Conservation (phyloP, 2,113 vertebrate genomes). For the Lepidothrix coronata region DNA sequence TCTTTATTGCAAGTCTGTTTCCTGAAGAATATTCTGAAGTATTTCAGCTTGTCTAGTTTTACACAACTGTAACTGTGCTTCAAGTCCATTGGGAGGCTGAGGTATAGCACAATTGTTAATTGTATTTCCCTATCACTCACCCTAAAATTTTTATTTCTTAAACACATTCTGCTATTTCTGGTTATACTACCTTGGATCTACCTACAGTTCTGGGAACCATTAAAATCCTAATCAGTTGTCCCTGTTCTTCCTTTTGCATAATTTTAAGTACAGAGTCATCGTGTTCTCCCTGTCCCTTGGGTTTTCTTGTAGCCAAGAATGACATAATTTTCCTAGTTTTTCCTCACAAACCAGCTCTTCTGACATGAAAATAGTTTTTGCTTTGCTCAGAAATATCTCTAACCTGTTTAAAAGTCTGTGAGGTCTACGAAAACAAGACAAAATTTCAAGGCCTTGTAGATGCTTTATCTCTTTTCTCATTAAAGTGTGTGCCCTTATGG, state of each 20-base stretch:
- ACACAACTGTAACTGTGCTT: neutral
- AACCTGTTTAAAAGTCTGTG: neutral
- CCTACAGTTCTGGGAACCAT: neutral
- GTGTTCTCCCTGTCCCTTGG: neutral
- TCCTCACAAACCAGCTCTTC: neutral
- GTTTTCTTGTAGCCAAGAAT: neutral
- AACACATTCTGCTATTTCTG: neutral
- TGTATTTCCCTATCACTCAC: neutral
- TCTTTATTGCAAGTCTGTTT: neutral
- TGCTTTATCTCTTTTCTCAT: neutral
- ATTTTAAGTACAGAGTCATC: neutral
- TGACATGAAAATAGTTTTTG: neutral
- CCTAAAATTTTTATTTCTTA: neutral
- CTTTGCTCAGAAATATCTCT: neutral
- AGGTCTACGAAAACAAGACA: neutral
- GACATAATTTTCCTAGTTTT: neutral
- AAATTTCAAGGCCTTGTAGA: neutral
- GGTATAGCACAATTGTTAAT: neutral
- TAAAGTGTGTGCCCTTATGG: neutral
- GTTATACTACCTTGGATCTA: neutral
- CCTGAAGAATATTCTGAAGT: neutral
- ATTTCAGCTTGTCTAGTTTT: slow-evolving; percentile 17
- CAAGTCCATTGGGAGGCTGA: neutral
- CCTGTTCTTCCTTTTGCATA: neutral
- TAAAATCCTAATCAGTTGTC: neutral